Conservation (phyloP, 2,888 invertebrate genomes). For the Plusia festucae region DNA sequence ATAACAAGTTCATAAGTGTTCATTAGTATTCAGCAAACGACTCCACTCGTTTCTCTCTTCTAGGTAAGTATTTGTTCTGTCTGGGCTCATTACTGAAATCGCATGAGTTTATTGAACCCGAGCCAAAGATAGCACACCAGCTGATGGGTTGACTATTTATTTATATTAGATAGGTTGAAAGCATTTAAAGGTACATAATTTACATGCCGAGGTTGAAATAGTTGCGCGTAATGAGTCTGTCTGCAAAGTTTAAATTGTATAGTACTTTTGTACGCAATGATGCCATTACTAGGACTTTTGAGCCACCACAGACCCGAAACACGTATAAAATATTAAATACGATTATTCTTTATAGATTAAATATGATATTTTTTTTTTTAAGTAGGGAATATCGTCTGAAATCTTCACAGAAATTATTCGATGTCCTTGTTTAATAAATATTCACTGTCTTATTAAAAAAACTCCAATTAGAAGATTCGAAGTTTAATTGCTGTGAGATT, state of each 20-base stretch:
- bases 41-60: constrained; percentile 16
- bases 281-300: constrained; percentile 1
- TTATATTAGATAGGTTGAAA: constrained; percentile 49
- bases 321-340: neutral
- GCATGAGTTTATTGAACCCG: constrained; percentile 62
- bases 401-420: neutral
- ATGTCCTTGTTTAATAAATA: neutral
- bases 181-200: constrained; percentile 40
- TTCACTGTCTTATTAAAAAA: neutral
- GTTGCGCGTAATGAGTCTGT: constrained; percentile 12
- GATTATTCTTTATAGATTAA: neutral
- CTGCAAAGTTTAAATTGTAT: constrained; percentile 14
- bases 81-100: constrained; percentile 58
- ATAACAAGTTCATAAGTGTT: constrained; percentile 9
- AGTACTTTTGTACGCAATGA: constrained; percentile 8
- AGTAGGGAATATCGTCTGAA: neutral
- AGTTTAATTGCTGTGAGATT: too few relatives aligned
- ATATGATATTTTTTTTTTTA: neutral
- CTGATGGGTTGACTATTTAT: constrained; percentile 57
- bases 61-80: constrained; percentile 40
- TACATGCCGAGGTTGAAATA: constrained; percentile 30
- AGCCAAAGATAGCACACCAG: constrained; percentile 66
- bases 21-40: constrained; percentile 16
- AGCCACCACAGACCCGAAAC: neutral
- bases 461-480: neutral